phyloP scores from a whole-genome alignment of 2,888 invertebrate genomes.

The Phengaris alcon region DNA sequence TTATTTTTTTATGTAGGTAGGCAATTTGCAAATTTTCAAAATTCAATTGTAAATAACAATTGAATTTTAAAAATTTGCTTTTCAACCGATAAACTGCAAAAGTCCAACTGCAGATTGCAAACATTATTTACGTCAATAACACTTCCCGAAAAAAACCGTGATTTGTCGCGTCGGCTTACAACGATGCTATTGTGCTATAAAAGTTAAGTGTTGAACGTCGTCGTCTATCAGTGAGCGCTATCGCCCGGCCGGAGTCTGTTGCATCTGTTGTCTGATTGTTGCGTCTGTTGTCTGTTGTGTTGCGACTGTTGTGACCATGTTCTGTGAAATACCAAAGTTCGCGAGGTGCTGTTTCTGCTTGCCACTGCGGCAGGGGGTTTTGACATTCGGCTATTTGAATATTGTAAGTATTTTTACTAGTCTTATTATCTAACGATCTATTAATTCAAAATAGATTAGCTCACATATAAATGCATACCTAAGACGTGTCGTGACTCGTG shows the following conservation, averaged over 20 bases:
- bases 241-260: not conserved
- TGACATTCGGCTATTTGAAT: constrained; percentile 59
- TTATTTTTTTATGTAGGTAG: too few relatives aligned
- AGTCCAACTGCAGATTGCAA: not conserved
- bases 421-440: not conserved
- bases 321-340: constrained; percentile 55
- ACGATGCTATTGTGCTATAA: not conserved
- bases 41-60: too few relatives aligned
- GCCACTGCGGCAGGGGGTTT: constrained; percentile 58
- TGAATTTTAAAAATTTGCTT: too few relatives aligned
- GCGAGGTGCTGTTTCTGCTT: constrained; percentile 64
- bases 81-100: too few relatives aligned
- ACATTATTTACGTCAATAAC: not conserved
- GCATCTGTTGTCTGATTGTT: not conserved
- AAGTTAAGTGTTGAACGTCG: not conserved
- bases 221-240: constrained; percentile 1
- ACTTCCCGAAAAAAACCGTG: not conserved
- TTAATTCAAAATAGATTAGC: not conserved
- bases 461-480: too few relatives aligned
- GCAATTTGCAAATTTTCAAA: too few relatives aligned
- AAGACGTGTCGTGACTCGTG: too few relatives aligned
- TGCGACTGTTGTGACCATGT: constrained; percentile 48
- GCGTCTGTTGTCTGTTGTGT: not conserved
- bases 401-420: constrained; percentile 50
- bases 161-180: not conserved